A percentile compares a stretch with the other conserved stretches of the same genome.
Conservation (phyloP, 2,888 invertebrate species). For the Aromia moschata region DNA sequence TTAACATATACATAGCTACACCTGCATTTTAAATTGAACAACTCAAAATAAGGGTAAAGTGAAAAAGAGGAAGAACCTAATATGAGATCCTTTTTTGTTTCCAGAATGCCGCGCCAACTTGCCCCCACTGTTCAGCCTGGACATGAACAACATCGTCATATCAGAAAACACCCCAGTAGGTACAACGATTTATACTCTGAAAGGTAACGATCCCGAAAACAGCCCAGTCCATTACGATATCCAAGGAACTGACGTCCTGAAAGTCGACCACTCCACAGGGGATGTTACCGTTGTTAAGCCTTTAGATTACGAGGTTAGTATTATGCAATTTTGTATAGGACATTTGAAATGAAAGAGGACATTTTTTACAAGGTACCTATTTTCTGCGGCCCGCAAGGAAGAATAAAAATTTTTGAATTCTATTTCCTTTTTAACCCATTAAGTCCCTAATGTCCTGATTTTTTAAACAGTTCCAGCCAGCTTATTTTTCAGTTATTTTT, state of each 20-base stretch:
- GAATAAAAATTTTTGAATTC: too few species aligned
- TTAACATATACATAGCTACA: too few species aligned
- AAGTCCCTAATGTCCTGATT: too few species aligned
- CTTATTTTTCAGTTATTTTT: too few species aligned
- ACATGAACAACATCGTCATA: constrained; percentile 80
- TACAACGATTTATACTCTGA: constrained; percentile 77
- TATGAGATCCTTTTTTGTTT: constrained; percentile 48
- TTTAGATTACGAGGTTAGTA: constrained; percentile 80
- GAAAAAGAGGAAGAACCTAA: too few species aligned
- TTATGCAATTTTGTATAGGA: not conserved
- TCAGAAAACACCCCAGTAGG: constrained; percentile 84
- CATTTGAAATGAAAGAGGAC: too few species aligned
- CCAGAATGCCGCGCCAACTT: constrained; percentile 67
- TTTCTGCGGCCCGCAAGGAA: too few species aligned
- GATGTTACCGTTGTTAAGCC: constrained; percentile 81
- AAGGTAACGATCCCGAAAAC: constrained; percentile 85
- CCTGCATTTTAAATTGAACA: too few species aligned
- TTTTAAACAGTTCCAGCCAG: too few species aligned
- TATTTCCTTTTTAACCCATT: too few species aligned
- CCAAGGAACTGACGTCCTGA: constrained; percentile 83
- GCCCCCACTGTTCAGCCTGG: constrained; percentile 77
- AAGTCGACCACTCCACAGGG: constrained; percentile 80
- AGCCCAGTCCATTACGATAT: constrained; percentile 76
- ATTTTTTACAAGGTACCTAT: too few species aligned
- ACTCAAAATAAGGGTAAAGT: too few species aligned